Evolutionary conservation across 2,888 invertebrate species (phyloP).

Genomic region (Labia minor): DNA sequence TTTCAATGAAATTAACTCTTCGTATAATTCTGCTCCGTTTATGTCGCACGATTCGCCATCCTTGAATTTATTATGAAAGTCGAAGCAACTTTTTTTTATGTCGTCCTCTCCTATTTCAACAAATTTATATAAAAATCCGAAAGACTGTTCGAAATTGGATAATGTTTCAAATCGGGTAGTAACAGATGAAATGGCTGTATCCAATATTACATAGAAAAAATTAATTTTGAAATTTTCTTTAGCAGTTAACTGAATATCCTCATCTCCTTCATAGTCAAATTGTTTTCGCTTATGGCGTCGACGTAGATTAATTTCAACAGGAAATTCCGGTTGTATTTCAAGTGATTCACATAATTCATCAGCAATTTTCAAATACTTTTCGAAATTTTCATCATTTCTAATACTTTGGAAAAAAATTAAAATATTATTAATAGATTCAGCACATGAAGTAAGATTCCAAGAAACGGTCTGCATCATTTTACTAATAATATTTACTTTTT

Average conservation of each 20-base stretch:
- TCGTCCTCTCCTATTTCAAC: conserved; percentile 19
- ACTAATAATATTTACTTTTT: conserved; percentile 22
- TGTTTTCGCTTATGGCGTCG: conserved; percentile 21
- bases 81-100: conserved; percentile 19
- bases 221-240: conserved; percentile 23
- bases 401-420: conserved; percentile 21
- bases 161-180: conserved; percentile 22
- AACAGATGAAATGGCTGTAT: conserved; percentile 21
- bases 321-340: conserved; percentile 18
- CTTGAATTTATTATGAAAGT: too few species aligned
- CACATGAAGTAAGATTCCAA: conserved; percentile 16
- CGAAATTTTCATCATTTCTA: conserved; percentile 21
- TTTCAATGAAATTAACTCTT: too few species aligned
- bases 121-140: conserved; percentile 22
- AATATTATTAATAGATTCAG: conserved; percentile 17
- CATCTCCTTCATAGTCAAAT: too few species aligned
- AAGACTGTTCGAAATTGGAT: conserved; percentile 20
- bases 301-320: conserved; percentile 1
- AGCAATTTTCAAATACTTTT: conserved; percentile 19
- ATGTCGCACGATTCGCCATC: too few species aligned
- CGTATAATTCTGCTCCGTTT: too few species aligned
- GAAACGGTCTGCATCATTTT: conserved; percentile 23
- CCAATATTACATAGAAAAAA: conserved; percentile 22
- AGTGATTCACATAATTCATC: conserved; percentile 18
- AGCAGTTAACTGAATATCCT: conserved; percentile 21